Percentiles rank a stretch among this genome's conserved stretches.
These are phyloP conservation scores for Halcyon smyrnensis DNA, from an alignment of 2,797 vertebrate genomes.

Conservation along the genomic window DNA sequence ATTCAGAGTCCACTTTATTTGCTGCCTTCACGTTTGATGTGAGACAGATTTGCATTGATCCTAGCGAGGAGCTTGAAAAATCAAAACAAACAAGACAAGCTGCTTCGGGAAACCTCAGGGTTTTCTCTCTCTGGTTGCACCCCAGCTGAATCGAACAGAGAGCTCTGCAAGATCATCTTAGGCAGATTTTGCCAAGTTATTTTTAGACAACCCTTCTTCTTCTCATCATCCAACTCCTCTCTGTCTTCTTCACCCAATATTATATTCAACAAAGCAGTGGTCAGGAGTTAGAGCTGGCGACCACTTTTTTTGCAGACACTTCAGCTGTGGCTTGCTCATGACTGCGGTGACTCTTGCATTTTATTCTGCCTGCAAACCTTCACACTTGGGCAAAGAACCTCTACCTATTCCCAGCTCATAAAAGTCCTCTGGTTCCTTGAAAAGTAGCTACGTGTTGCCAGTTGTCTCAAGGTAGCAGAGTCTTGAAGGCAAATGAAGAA, in stretches of 20 bases:
- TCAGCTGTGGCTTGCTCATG: background rate
- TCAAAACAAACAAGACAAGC: background rate
- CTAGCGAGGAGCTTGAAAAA: background rate
- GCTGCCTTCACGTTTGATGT: background rate
- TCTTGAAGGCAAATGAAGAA: background rate
- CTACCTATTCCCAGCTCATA: background rate
- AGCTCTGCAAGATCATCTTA: background rate
- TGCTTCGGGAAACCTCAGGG: background rate
- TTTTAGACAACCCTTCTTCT: background rate
- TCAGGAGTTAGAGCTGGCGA: background rate
- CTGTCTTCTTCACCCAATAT: background rate
- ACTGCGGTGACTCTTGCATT: fast-evolving
- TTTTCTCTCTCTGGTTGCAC: fast-evolving
- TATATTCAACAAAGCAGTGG: background rate
- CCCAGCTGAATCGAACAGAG: background rate
- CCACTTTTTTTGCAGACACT: background rate
- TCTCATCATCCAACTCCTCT: background rate
- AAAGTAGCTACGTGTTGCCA: background rate
- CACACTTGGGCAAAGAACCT: background rate
- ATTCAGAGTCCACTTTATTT: background rate
- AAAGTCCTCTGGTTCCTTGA: background rate
- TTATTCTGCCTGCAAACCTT: background rate
- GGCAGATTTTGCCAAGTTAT: background rate
- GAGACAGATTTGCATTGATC: background rate
- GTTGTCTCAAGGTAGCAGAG: background rate